Percentiles rank a stretch among this genome's conserved stretches.
Evolutionary conservation across 2,113 vertebrate genomes (phyloP).

Genomic region (Erythrocercus mccallii): DNA sequence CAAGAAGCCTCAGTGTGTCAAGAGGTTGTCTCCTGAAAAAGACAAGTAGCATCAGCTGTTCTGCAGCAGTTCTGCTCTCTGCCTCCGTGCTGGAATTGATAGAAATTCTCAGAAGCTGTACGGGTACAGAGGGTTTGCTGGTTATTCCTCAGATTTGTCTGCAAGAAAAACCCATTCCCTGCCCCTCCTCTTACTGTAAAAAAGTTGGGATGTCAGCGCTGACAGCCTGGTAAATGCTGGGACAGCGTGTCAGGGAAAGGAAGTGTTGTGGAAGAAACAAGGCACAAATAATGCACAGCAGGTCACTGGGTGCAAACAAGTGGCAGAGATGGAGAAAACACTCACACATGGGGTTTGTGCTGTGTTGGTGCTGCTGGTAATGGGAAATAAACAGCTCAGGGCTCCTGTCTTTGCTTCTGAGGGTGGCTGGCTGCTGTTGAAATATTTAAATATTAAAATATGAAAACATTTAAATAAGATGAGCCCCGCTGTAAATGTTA

Average conservation of each 20-base stretch:
- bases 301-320: background rate
- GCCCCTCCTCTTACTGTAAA: background rate
- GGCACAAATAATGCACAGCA: background rate
- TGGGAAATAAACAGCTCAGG: background rate
- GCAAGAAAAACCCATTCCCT: background rate
- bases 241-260: background rate
- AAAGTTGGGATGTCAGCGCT: conserved; percentile 14
- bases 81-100: background rate
- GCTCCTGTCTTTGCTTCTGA: background rate
- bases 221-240: background rate
- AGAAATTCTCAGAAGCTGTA: background rate
- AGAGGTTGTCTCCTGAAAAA: background rate
- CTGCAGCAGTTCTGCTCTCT: background rate
- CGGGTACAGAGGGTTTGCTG: background rate
- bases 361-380: background rate
- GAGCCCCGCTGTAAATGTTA: background rate
- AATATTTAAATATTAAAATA: background rate
- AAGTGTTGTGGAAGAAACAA: conserved; percentile 17
- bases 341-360: background rate
- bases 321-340: background rate
- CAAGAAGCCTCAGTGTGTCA: background rate
- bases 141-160: background rate
- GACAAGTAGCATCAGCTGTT: background rate
- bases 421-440: background rate
- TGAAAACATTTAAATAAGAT: background rate